These are phyloP conservation scores for Trichopoda pennipes DNA, from an alignment of 2,888 invertebrate species.

Conservation along the genomic window DNA sequence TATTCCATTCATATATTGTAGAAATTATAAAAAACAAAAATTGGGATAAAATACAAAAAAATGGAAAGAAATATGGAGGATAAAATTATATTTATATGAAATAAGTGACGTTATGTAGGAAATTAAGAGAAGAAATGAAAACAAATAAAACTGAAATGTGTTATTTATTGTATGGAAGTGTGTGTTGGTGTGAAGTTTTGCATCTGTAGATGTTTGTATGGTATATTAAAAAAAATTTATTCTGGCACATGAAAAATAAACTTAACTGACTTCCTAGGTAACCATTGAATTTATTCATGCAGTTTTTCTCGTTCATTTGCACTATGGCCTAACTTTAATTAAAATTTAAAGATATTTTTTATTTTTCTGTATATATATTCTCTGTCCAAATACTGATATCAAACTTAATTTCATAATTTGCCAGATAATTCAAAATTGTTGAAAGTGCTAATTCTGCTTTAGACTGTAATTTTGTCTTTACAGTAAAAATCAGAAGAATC, in stretches of 20 bases:
- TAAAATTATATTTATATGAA: slow-evolving; percentile 51
- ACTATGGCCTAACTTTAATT: background rate
- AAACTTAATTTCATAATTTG: no score
- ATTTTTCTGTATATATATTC: no score
- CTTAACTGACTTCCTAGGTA: slow-evolving; percentile 37
- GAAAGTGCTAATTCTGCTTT: no score
- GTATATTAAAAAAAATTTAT: slow-evolving; percentile 33
- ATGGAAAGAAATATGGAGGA: slow-evolving; percentile 29
- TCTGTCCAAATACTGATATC: no score
- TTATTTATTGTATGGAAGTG: background rate
- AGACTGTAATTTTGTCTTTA: no score
- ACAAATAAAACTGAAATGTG: slow-evolving; percentile 33
- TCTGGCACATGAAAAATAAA: slow-evolving; percentile 44
- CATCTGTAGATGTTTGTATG: background rate
- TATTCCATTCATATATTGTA: slow-evolving; percentile 19
- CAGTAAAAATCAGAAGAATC: no score
- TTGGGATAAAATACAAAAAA: background rate
- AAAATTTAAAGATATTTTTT: no score
- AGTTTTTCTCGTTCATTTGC: slow-evolving; percentile 10
- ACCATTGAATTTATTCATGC: slow-evolving; percentile 11
- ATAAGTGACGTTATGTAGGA: slow-evolving; percentile 40
- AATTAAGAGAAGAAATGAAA: slow-evolving; percentile 40
- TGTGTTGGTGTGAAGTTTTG: background rate
- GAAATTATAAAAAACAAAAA: slow-evolving; percentile 14
- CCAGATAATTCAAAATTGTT: no score